Evolutionary conservation across 2,888 invertebrate species (phyloP).

Genomic region (Exephanes ischioxanthus): DNA sequence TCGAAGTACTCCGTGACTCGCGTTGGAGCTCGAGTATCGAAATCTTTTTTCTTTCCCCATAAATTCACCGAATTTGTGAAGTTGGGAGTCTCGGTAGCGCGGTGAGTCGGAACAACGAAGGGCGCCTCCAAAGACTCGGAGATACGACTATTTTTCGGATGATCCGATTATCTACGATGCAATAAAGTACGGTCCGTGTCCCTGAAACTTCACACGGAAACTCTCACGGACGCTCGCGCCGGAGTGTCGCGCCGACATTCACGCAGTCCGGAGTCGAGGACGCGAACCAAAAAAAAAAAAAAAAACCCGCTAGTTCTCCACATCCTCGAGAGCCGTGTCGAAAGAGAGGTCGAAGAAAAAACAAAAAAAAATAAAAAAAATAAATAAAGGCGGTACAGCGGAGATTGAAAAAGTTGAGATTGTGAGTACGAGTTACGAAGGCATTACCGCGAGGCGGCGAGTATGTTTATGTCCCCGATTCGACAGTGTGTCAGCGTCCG

Average conservation of each 20-base stretch:
- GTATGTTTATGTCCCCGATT: constrained; percentile 81
- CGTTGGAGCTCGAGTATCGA: too few species aligned
- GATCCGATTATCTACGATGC: not conserved
- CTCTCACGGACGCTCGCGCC: not conserved
- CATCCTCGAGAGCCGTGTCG: constrained; percentile 19
- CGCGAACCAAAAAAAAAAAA: not conserved
- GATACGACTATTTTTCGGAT: not conserved
- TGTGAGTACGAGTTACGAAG: constrained; percentile 79
- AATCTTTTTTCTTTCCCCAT: not conserved
- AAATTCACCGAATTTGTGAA: not conserved
- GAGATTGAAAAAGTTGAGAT: constrained; percentile 69
- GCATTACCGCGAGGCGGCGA: constrained; percentile 80
- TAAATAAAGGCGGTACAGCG: not conserved
- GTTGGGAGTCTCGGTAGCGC: constrained; percentile 20
- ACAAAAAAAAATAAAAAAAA: not conserved
- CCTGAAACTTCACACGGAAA: not conserved
- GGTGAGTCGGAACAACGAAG: not conserved
- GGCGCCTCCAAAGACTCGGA: not conserved
- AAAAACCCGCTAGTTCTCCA: not conserved
- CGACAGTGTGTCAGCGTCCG: constrained; percentile 72
- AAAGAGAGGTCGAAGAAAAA: constrained; percentile 54
- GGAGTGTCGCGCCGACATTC: not conserved
- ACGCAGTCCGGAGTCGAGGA: not conserved
- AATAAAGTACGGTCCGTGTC: not conserved
- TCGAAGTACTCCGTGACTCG: too few species aligned